A percentile compares a stretch with the other conserved stretches of the same genome.
Conservation (phyloP, 2,113 vertebrate species). For the Cranoglanis bouderius region DNA sequence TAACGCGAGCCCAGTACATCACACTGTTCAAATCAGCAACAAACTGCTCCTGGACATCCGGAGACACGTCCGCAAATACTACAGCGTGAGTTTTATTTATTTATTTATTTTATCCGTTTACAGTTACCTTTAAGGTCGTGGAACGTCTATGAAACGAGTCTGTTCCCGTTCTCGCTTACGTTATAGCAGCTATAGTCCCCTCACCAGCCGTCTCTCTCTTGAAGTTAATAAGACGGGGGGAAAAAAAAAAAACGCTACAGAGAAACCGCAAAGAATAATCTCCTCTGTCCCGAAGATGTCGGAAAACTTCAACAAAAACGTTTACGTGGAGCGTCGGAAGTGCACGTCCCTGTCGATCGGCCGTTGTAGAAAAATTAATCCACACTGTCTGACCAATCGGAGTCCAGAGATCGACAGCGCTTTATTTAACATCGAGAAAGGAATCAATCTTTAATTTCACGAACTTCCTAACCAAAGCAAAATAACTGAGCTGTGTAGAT, state of each 20-base stretch:
- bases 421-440: neutral
- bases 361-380: neutral
- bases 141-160: neutral
- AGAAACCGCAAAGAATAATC: neutral
- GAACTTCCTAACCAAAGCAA: too few species aligned
- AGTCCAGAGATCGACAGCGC: neutral
- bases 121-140: neutral
- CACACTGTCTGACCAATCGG: neutral
- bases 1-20: constrained; percentile 72
- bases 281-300: neutral
- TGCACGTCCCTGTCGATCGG: neutral
- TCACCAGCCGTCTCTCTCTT: neutral
- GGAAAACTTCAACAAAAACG: neutral
- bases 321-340: neutral
- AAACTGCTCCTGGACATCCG: constrained; percentile 90
- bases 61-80: constrained; percentile 83
- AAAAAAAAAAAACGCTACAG: too few species aligned
- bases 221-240: too few species aligned
- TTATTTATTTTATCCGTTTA: neutral
- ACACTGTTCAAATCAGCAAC: constrained; percentile 79
- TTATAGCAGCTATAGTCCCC: neutral
- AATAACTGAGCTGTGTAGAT: too few species aligned
- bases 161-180: neutral
- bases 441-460: too few species aligned
- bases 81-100: too few species aligned